Evolutionary conservation across 2,113 vertebrate genomes (phyloP), one percentile per base, ranked within the genome.

Genomic region (Oryzias melastigma): DNA sequence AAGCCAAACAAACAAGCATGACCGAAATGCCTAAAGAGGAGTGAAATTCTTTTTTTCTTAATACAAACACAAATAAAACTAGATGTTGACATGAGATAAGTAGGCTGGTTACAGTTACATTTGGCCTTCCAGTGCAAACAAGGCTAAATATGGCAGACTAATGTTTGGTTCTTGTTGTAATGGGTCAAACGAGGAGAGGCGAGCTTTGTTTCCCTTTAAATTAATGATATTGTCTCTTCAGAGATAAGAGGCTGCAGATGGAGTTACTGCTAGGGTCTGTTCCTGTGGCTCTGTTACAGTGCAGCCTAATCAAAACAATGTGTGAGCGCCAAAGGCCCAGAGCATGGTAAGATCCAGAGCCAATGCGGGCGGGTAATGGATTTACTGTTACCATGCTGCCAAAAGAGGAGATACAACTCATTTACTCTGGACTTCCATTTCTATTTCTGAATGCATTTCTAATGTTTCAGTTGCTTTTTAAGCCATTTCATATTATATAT

Each of bases 291-390:
- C 80, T 71, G 63, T 63, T 73, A 71, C 57, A 79, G 62, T 62
- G 72, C 65, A 73, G 59, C 61, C 68, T 57, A 83, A 81, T 82
- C 62, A 78, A 85, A 83, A 82, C 65, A 74, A 78, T 52, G 78
- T 70, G 41, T 47, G 35, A 51, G 71, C 76, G 71, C 81, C 77
- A 85, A 80, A 65, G 68, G 77, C 80, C 68, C 68, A 66, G 29
- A 84, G 80, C 58, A 53, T 65, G 63, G 49, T 62, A 62, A 57
- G 60, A 77, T 65, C 52, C 25, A 27, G 46, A 78, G 71, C 65
- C 68, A 81, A 67, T 24, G 62, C 57, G 80, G 63, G 62, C 57
- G 80, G 63, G 51, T 78, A 74, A 71, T 67, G 56, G 68, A 53
- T 61, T 81, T 73, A 61, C 62, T 73, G 61, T 60, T 57, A 35